These are phyloP conservation scores for Mythimna impura DNA, from an alignment of 2,888 invertebrate species.

Conservation along the genomic window DNA sequence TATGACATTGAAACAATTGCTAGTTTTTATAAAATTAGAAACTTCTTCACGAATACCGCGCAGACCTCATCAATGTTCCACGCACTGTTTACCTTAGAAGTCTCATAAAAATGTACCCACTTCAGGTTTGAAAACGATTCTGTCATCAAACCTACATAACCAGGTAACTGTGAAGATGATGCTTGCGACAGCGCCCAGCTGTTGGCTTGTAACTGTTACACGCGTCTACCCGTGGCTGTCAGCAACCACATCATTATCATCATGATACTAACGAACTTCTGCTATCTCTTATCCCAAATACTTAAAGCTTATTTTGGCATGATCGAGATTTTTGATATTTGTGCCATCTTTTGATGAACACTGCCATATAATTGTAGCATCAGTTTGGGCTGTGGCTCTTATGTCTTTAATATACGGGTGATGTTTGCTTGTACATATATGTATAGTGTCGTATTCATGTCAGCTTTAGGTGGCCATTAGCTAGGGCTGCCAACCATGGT, in stretches of 20 bases:
- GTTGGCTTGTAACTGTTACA: conserved; percentile 59
- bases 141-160: conserved; percentile 55
- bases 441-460: conserved; percentile 23
- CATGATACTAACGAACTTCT: conserved; percentile 34
- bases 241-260: conserved; percentile 53
- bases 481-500: conserved; percentile 29
- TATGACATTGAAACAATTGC: neutral
- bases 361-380: conserved; percentile 34
- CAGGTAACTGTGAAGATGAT: conserved; percentile 58
- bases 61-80: conserved; percentile 21
- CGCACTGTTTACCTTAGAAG: conserved; percentile 30
- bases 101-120: conserved; percentile 20
- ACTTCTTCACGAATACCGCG: neutral
- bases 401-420: neutral
- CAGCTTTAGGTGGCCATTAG: conserved; percentile 37
- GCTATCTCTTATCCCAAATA: conserved; percentile 3
- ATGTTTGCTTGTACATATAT: conserved; percentile 9
- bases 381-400: conserved; percentile 11
- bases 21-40: conserved; percentile 9
- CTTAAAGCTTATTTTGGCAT: conserved; percentile 35
- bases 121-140: conserved; percentile 18
- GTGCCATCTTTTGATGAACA: conserved; percentile 40
- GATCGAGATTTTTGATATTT: conserved; percentile 23
- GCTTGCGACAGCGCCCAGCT: conserved; percentile 53
- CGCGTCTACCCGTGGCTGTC: conserved; percentile 43